Evolutionary conservation across 2,888 invertebrate species (phyloP).

Genomic region (Allygus modestus): DNA sequence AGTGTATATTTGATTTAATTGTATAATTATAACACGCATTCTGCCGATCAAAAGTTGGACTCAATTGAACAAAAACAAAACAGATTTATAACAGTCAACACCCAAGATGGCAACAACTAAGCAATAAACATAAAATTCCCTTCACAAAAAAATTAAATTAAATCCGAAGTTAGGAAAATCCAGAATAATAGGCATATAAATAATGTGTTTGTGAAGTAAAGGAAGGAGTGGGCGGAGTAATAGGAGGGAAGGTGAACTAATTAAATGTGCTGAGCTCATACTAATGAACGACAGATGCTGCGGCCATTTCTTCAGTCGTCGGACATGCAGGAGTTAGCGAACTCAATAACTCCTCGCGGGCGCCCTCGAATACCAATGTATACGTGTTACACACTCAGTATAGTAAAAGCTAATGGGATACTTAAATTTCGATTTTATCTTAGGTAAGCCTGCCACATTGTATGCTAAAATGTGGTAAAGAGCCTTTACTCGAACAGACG

Average conservation of each 20-base stretch:
- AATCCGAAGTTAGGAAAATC: not conserved
- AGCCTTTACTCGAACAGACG: too few relatives aligned
- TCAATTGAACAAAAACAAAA: too few relatives aligned
- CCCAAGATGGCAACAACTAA: too few relatives aligned
- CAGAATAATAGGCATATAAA: conserved; percentile 31
- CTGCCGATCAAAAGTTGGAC: too few relatives aligned
- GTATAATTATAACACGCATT: too few relatives aligned
- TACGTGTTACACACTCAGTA: too few relatives aligned
- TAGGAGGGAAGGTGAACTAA: conserved; percentile 18
- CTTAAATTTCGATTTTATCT: not conserved
- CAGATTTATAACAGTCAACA: too few relatives aligned
- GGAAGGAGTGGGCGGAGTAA: not conserved
- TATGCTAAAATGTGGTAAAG: too few relatives aligned
- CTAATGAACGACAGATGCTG: conserved; percentile 45
- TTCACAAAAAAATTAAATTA: not conserved
- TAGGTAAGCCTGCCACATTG: not conserved
- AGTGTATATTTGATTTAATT: too few relatives aligned
- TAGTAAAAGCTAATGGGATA: not conserved
- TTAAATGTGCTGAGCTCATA: conserved; percentile 48
- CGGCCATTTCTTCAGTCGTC: conserved; percentile 32
- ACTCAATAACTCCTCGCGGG: not conserved
- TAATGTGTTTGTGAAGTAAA: not conserved
- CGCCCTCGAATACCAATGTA: not conserved
- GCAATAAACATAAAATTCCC: not conserved
- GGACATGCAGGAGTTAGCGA: not conserved